Percentiles rank a stretch among this genome's conserved stretches.
Conservation (phyloP, 2,113 vertebrate species). For the Hydrolagus affinis region DNA sequence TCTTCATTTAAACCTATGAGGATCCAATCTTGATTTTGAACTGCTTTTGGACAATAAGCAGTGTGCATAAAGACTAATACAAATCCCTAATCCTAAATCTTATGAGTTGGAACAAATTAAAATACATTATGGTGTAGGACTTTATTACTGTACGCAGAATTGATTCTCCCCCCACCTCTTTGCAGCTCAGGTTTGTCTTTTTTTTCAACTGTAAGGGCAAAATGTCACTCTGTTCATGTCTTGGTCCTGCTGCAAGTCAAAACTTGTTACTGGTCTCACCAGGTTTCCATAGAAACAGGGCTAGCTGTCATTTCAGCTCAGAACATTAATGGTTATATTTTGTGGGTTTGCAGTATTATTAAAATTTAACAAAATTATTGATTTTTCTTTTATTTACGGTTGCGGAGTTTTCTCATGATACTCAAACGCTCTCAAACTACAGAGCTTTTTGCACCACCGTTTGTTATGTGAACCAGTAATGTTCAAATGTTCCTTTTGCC, state of each 20-base stretch:
- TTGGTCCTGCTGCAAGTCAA: constrained; percentile 58
- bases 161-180: neutral
- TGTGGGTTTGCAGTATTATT: constrained; percentile 66
- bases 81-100: constrained; percentile 20
- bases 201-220: constrained; percentile 39
- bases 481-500: constrained; percentile 37
- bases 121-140: neutral
- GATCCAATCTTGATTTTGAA: neutral
- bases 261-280: constrained; percentile 51
- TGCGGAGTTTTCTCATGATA: constrained; percentile 53
- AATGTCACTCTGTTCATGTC: constrained; percentile 64
- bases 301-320: constrained; percentile 65
- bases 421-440: constrained; percentile 45
- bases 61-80: neutral
- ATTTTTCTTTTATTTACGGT: constrained; percentile 64
- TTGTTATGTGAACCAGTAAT: constrained; percentile 38
- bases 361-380: constrained; percentile 76
- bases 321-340: constrained; percentile 61
- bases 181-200: neutral
- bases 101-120: constrained; percentile 15
- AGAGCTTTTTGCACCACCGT: constrained; percentile 36
- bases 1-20: neutral
- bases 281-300: constrained; percentile 68
- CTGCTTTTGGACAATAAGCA: neutral
- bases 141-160: neutral